phyloP scores from a whole-genome alignment of 1,140 invertebrate species.

The silkworm (Bombyx mori) region ASM3026992v2 NC_085109.1:8872501-8873000 shows the following conservation, averaged over 20 bases:
- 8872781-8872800: slow-evolving; percentile 44
- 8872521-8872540: too few relatives aligned
- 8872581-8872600: too few relatives aligned
- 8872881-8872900: too few relatives aligned
- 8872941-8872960: too few relatives aligned
- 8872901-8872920: too few relatives aligned
- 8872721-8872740: slow-evolving; percentile 65
- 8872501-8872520: too few relatives aligned
- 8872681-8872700: slow-evolving; percentile 60
- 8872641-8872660: slow-evolving; percentile 54
- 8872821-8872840: slow-evolving; percentile 1
- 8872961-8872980: too few relatives aligned
- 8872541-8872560: too few relatives aligned
- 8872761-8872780: slow-evolving; percentile 58
- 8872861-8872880: not conserved
- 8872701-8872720: slow-evolving; percentile 56
- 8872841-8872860: not conserved
- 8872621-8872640: slow-evolving; percentile 58
- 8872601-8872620: slow-evolving; percentile 16
- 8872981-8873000: too few relatives aligned
- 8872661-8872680: slow-evolving; percentile 61
- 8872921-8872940: too few relatives aligned
- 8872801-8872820: slow-evolving; percentile 12
- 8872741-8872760: slow-evolving; percentile 67
- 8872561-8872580: too few relatives aligned